A percentile compares a stretch with the other conserved stretches of the same genome.
Conservation (phyloP, 2,113 vertebrate species). For the Siniperca knerii region DNA sequence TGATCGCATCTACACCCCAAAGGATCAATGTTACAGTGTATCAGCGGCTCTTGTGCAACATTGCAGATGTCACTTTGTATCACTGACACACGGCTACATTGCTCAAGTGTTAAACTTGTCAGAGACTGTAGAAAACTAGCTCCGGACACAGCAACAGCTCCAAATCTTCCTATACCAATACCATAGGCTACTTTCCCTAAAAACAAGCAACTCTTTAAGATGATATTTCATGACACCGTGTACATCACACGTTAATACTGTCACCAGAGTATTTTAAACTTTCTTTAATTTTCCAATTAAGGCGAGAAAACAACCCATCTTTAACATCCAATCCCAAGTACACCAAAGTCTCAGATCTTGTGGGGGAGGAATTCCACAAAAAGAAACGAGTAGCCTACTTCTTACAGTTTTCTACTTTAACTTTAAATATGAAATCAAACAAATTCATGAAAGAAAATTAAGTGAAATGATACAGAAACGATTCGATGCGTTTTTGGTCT, state of each 20-base stretch:
- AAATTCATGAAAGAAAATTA: not conserved
- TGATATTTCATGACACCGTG: not conserved
- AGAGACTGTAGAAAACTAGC: not conserved
- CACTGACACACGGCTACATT: not conserved
- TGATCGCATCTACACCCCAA: not conserved
- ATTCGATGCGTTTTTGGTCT: not conserved
- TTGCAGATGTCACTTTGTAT: slow-evolving; percentile 39
- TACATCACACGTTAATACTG: not conserved
- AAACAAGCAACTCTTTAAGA: not conserved
- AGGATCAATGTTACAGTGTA: not conserved
- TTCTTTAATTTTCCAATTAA: slow-evolving; percentile 11
- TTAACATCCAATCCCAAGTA: slow-evolving; percentile 76
- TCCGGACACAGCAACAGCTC: not conserved
- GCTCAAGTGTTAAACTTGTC: slow-evolving; percentile 20
- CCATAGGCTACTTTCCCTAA: no score
- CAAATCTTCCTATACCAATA: not conserved
- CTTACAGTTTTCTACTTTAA: slow-evolving; percentile 7
- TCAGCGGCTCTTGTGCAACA: slow-evolving; percentile 27
- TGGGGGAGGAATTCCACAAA: slow-evolving; percentile 66
- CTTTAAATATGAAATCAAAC: slow-evolving; percentile 6
- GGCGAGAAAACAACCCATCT: slow-evolving; percentile 14
- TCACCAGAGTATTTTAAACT: slow-evolving; percentile 1
- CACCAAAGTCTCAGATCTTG: slow-evolving; percentile 77
- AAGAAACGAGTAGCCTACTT: slow-evolving; percentile 46
- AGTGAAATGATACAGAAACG: not conserved